Evolutionary conservation across 2,888 invertebrate species (phyloP).

Genomic region (Dicroscelio sp.): DNA sequence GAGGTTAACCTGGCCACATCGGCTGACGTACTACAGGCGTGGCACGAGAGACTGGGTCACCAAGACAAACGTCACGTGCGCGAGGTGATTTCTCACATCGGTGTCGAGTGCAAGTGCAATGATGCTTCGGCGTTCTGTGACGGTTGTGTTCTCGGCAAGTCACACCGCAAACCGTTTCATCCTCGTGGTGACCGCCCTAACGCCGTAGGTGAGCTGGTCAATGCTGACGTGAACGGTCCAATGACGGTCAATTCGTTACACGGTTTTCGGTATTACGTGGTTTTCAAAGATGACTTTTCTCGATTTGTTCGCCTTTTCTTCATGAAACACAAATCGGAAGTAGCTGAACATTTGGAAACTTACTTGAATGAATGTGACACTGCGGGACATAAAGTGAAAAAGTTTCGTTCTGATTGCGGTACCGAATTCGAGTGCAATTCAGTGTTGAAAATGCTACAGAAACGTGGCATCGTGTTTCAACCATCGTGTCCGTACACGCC

Average conservation of each 20-base stretch:
- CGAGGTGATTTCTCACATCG: conserved; percentile 77
- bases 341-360: conserved; percentile 72
- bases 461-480: conserved; percentile 55
- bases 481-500: conserved; percentile 59
- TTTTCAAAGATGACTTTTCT: conserved; percentile 81
- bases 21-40: conserved; percentile 81
- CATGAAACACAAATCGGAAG: conserved; percentile 72
- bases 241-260: conserved; percentile 81
- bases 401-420: conserved; percentile 81
- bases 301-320: conserved; percentile 76
- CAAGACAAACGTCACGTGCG: conserved; percentile 85
- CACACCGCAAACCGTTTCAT: conserved; percentile 69
- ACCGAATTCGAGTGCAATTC: conserved; percentile 73
- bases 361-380: conserved; percentile 82
- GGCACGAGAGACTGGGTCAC: conserved; percentile 82
- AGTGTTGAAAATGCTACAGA: conserved; percentile 7
- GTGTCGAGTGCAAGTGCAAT: conserved; percentile 72
- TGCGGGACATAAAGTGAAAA: conserved; percentile 81
- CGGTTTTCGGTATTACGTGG: conserved; percentile 81
- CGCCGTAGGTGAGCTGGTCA: conserved; percentile 79
- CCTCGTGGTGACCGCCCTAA: conserved; percentile 69
- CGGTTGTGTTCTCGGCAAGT: conserved; percentile 71
- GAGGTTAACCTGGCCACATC: conserved; percentile 77
- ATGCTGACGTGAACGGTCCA: conserved; percentile 82
- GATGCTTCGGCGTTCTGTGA: conserved; percentile 81